These are phyloP conservation scores for Menidia beryllina DNA, from an alignment of 2,113 vertebrate genomes.

Conservation along the genomic window DNA sequence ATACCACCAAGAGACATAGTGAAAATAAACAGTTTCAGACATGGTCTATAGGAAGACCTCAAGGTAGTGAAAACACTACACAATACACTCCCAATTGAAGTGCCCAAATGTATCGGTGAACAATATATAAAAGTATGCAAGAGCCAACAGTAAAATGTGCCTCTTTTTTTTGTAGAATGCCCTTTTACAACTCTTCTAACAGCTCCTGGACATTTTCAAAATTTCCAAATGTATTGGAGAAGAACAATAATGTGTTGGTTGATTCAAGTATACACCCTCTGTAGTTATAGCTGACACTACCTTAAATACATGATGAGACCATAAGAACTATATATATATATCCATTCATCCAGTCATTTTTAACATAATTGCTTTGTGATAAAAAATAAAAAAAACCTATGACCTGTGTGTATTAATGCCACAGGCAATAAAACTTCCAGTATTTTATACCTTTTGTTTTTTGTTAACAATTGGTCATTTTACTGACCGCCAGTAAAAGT, in stretches of 20 bases:
- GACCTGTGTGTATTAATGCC: too few relatives aligned
- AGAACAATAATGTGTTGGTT: too few relatives aligned
- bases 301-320: too few relatives aligned
- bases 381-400: not conserved
- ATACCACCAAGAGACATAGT: slow-evolving; percentile 62
- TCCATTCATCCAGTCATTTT: too few relatives aligned
- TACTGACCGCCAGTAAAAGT: slow-evolving; percentile 1
- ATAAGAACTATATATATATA: too few relatives aligned
- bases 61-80: slow-evolving; percentile 48
- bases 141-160: too few relatives aligned
- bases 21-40: slow-evolving; percentile 51
- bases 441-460: not conserved
- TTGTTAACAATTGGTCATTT: slow-evolving; percentile 1
- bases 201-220: too few relatives aligned
- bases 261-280: not conserved
- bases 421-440: not conserved
- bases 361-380: too few relatives aligned
- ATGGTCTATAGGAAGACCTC: slow-evolving; percentile 32
- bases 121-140: slow-evolving; percentile 8
- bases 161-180: too few relatives aligned
- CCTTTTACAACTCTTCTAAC: too few relatives aligned
- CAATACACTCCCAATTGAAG: slow-evolving; percentile 36
- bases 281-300: not conserved
- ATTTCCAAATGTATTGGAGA: too few relatives aligned
- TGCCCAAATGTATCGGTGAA: slow-evolving; percentile 4